Conservation (phyloP, 2,797 vertebrate species). For the Crypturellus tataupa region DNA sequence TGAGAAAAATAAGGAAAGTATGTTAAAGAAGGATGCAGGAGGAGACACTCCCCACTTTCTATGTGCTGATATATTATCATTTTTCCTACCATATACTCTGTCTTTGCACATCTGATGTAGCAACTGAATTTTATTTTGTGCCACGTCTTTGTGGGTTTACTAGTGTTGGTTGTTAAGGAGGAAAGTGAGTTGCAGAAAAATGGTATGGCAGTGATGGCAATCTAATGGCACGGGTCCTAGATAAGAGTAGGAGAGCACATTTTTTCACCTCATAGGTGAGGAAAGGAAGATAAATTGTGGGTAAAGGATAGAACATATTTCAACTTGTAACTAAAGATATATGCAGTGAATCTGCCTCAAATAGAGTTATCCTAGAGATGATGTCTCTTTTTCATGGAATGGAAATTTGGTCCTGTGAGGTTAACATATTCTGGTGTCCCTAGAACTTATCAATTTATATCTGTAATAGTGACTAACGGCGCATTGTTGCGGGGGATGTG, state of each 20-base stretch:
- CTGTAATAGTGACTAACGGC: not conserved
- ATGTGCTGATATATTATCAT: not conserved
- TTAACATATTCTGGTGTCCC: not conserved
- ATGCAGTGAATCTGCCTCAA: not conserved
- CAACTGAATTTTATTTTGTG: not conserved
- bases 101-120: not conserved
- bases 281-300: slow-evolving; percentile 18
- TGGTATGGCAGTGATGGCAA: not conserved
- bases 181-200: slow-evolving; percentile 2
- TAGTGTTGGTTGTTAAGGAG: slow-evolving; percentile 8
- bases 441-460: not conserved
- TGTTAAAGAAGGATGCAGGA: not conserved
- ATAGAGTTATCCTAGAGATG: not conserved
- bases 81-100: not conserved
- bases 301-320: not conserved
- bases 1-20: not conserved
- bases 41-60: not conserved
- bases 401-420: not conserved
- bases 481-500: not conserved
- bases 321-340: slow-evolving; percentile 2
- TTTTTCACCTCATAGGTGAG: slow-evolving; percentile 8
- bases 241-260: not conserved
- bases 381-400: not conserved
- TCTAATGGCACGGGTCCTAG: not conserved
- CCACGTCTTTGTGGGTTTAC: not conserved